Evolutionary conservation across 2,797 vertebrate genomes (phyloP), one percentile per base, ranked within the genome.

Genomic region (Decapterus maruadsi): DNA sequence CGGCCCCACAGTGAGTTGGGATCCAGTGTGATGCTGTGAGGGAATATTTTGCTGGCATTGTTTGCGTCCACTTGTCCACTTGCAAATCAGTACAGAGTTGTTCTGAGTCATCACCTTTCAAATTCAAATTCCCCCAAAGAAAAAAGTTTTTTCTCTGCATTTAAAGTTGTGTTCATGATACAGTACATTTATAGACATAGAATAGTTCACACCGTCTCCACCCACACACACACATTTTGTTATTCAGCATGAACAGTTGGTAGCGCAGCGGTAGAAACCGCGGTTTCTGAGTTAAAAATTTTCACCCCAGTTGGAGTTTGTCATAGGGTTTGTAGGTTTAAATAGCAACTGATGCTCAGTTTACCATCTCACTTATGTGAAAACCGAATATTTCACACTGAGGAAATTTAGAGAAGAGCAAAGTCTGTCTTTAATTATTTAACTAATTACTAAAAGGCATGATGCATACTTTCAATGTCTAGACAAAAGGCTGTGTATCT

Each of bases 221-320:
- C 86, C 83, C 87, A 84, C 78, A 74, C 83, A 26, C 64, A 34
- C 62, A 76, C 77, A 17, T 83, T 68, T 75, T 85, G 73, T 84
- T 86, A 72, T 89, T 86, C 85, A 70, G 78, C 73, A 78, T 68
- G 78, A 90, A 79, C 87, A 85, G 85, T 87, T 90, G 84, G 85
- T 72, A 58, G 70, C 84, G 29, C 91, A 89, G 83, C 54, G 40
- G 78, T 86, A 81, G 69, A 78, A 75, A 56, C 56, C 54, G 51
- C 83, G 68, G 69, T 78, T 82, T 79, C 40, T 1, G 36, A 82
- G 78, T 78, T 66, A 58, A 78, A 62, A 62, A 57, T 38, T 66
- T 73, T 75, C 68, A 69, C 68, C 82, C 75, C 68, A 68, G 62
- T 90, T 85, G 71, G 57, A 59, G 64, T 73, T 64, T 46, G 75